phyloP scores from a whole-genome alignment of 2,797 vertebrate species.

The Chelon auratus region DNA sequence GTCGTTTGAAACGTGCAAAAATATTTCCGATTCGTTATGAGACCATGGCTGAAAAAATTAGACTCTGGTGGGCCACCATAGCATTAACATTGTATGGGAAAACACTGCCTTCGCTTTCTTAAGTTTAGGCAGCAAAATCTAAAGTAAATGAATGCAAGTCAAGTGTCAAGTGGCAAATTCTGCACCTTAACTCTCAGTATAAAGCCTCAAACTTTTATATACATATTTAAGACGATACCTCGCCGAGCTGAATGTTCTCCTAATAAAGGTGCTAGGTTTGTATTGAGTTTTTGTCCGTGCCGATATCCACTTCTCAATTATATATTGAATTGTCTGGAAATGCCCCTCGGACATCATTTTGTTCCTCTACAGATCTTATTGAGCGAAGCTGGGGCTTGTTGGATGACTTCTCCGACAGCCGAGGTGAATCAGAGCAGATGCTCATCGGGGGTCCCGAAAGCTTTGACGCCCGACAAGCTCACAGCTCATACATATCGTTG shows the following conservation, averaged over 20 bases:
- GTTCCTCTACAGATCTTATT: not conserved
- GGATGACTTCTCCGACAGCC: slow-evolving; percentile 47
- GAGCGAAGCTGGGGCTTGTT: slow-evolving; percentile 25
- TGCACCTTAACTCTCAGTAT: not conserved
- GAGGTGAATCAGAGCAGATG: slow-evolving; percentile 49
- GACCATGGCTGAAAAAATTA: too few relatives aligned
- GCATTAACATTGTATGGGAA: too few relatives aligned
- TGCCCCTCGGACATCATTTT: slow-evolving; percentile 1
- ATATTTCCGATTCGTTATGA: too few relatives aligned
- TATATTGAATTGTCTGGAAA: not conserved
- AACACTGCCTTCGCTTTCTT: too few relatives aligned
- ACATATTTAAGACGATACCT: too few relatives aligned
- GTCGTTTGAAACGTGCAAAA: too few relatives aligned
- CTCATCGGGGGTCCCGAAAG: slow-evolving; percentile 49
- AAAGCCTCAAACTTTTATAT: too few relatives aligned
- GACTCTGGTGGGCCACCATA: too few relatives aligned
- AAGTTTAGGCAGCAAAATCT: too few relatives aligned
- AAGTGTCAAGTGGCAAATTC: not conserved
- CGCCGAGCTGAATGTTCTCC: not conserved
- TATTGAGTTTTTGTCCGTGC: not conserved
- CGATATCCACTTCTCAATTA: too few relatives aligned
- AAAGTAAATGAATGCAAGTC: not conserved
- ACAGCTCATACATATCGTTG: slow-evolving; percentile 56
- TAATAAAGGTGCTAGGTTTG: not conserved
- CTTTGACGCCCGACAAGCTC: slow-evolving; percentile 46